Base-by-base conservation (phyloP, 1,140 invertebrate species). In the Diabrotica undecimpunctata region DNA sequence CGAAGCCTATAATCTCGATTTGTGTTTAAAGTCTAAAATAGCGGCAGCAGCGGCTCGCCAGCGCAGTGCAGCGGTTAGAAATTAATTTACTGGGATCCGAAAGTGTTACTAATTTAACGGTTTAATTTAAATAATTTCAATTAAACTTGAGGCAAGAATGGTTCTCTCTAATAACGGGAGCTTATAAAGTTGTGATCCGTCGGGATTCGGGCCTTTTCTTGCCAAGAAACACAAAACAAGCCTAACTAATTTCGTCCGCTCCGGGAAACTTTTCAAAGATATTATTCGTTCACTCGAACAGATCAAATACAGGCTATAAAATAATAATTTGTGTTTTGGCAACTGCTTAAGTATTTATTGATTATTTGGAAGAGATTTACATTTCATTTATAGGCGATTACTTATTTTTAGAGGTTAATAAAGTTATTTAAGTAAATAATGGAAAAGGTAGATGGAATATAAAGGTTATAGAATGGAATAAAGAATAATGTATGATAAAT, bases 111-210 rank as follows among this genome's bases (percentile, higher is more conserved):
- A 37, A 60, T 60, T 46, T 60, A 13, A 25, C 13, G 58, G 58
- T 50, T 60, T 50, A 36, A 62, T 54, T 62, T 62, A 53, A 62
- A 62, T 62, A 62, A 62, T 62, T 62, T 62, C 61, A 62, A 62
- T 62, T 62, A 62, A 62, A 62, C 61, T 54, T 54, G 10, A 41
- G 37, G 14, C 52, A 62, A 54, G 53, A 38, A 54, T 25, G 52
- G 53, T 54, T 46, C 39, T 53, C 52, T 35, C 61, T 54, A 62
- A 62, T 54, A 54, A 62, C 61, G 52, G 61, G 52, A 46, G 61
- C 61, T 62, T 62, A 62, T 54, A 50, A 62, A 62, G 13, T 62
- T 62, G 61, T 54, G 52, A 62, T 62, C 61, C 61, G 12, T 25
- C 6, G 58, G 58, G 58, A 60, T 60, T 41, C 36, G 58, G 13